phyloP scores from a whole-genome alignment of 2,797 vertebrate genomes.

The Danio jaintianensis region DNA sequence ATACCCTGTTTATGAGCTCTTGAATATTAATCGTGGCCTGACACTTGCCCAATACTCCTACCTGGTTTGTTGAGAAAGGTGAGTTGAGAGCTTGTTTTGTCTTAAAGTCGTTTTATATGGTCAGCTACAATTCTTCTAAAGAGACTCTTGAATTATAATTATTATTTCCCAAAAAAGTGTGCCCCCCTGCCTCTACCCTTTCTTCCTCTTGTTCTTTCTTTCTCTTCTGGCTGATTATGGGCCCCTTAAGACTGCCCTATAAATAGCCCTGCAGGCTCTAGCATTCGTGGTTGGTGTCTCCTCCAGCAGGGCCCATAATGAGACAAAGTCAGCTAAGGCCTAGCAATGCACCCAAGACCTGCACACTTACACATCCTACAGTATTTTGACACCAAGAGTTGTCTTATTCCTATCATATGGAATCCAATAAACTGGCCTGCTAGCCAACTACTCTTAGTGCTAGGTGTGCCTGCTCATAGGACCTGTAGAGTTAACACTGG shows the following conservation, averaged over 20 bases:
- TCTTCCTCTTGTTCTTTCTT: constrained; percentile 58
- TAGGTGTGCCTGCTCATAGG: constrained; percentile 65
- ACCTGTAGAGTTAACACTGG: constrained; percentile 31
- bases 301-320: constrained; percentile 74
- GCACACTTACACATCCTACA: constrained; percentile 33
- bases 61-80: neutral
- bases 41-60: neutral
- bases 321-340: constrained; percentile 75
- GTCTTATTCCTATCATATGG: constrained; percentile 57
- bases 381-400: constrained; percentile 52
- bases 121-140: neutral
- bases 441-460: constrained; percentile 62
- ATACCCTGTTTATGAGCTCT: neutral
- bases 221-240: constrained; percentile 72
- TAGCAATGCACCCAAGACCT: constrained; percentile 45
- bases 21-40: neutral
- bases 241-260: constrained; percentile 75
- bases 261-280: constrained; percentile 77
- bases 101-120: neutral
- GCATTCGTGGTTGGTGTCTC: constrained; percentile 75
- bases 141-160: constrained; percentile 7
- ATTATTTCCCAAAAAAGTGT: neutral
- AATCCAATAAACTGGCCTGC: constrained; percentile 70
- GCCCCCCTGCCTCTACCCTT: constrained; percentile 19
- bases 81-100: neutral